Conservation (phyloP, 2,888 invertebrate species). For the Protonemura montana region DNA sequence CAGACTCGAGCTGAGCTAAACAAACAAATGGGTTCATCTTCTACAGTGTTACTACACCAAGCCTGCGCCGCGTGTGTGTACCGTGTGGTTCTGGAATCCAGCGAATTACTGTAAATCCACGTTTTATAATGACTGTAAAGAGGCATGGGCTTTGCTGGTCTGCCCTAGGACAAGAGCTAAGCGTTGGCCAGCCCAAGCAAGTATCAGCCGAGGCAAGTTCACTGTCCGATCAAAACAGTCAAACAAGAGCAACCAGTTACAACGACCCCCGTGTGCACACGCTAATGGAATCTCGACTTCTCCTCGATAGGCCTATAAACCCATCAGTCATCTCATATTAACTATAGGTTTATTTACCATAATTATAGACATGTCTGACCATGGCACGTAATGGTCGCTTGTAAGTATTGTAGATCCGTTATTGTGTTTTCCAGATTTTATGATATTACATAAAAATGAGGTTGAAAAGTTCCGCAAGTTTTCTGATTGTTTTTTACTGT, state of each 20-base stretch:
- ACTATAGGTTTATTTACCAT: not conserved
- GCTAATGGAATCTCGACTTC: not conserved
- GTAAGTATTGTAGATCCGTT: not conserved
- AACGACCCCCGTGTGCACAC: not conserved
- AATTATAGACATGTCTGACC: not conserved
- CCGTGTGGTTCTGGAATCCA: not conserved
- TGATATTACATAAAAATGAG: not conserved
- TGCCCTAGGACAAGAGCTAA: not conserved
- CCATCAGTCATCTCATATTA: not conserved
- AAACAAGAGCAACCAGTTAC: not conserved
- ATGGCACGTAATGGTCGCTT: not conserved
- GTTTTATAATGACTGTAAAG: not conserved
- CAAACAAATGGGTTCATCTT: not conserved
- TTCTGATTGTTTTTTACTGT: not conserved
- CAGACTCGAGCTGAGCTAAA: not conserved
- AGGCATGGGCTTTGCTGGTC: not conserved
- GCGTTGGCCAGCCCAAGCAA: not conserved
- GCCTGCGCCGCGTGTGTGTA: not conserved
- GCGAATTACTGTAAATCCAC: not conserved
- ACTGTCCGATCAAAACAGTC: not conserved
- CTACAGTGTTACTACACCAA: not conserved
- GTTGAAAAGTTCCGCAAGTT: not conserved
- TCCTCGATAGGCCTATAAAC: not conserved
- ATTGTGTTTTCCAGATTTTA: not conserved
- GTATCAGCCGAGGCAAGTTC: not conserved